Evolutionary conservation across 2,113 vertebrate genomes (phyloP).

Genomic region (Progne subis): DNA sequence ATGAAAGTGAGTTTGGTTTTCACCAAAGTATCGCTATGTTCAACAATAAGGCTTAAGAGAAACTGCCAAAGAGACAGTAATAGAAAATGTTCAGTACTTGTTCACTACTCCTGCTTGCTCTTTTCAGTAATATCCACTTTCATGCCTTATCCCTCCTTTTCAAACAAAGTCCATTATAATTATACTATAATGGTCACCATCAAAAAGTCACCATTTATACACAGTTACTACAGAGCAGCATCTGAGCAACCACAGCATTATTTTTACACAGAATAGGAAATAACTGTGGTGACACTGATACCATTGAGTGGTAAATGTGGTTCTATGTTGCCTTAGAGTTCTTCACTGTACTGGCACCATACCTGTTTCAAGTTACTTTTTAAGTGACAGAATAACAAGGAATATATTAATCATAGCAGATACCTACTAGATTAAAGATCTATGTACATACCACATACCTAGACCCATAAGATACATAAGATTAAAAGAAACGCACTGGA

Average conservation of each 20-base stretch:
- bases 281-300: conserved; percentile 25
- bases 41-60: background rate
- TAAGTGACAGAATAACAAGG: background rate
- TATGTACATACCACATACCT: background rate
- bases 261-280: background rate
- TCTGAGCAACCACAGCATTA: background rate
- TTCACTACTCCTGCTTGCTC: background rate
- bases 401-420: background rate
- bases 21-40: background rate
- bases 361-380: background rate
- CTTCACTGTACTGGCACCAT: background rate
- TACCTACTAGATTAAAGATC: background rate
- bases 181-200: background rate
- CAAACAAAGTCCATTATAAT: background rate
- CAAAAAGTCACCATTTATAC: background rate
- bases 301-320: conserved; percentile 2
- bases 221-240: background rate
- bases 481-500: background rate
- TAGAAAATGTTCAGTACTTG: background rate
- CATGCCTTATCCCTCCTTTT: background rate
- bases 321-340: background rate
- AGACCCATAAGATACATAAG: background rate
- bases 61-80: background rate
- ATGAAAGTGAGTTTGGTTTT: background rate
- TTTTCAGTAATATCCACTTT: background rate